Evolutionary conservation across 2,113 vertebrate species (phyloP), one percentile per base, ranked within the genome.

Genomic region (Talpa occidentalis): DNA sequence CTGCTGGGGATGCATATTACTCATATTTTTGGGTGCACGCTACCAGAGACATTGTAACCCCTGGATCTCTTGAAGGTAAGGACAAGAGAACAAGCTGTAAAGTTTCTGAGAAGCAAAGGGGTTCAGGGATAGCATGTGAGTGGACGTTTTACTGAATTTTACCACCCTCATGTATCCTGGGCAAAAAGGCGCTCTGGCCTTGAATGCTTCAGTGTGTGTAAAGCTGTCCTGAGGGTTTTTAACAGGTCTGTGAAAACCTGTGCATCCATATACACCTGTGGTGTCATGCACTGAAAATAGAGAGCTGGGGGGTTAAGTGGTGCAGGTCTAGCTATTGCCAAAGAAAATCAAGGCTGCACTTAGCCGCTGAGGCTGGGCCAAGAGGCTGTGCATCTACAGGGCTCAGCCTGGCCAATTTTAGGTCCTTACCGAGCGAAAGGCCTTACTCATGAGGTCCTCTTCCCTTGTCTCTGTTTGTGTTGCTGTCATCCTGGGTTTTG

Each of bases 401-500:
- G 74, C 56, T 26, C 77, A 35, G 72, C 11, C 4, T 9, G n/a
- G 56, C 62, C 6, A 24, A 37, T 28, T 24, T 22, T 6, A 66
- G 56, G 22, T 10, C 6, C 94, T 91, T 94, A 97, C 97, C 80
- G 1, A 52, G 83, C 90, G 59, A 19, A 21, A 40, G 3, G 47
- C 6, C 14, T 35, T 64, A n/a, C 32, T 66, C 47, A 42, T 0
- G 0, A 42, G 19, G n/a, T 64, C 47, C 19, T 95, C 81, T 49
- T 42, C 67, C 52, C 26, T 79, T 1, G 2, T 52, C 69, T 94
- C 87, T 30, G 67, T 12, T 81, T 49, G 95, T 88, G 93, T 93
- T 17, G 21, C 30, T 64, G 35, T 5, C 42, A 19, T n/a, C 93
- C 64, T 97, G 81, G 86, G 59, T 70, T 96, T 97, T 81, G 82